A percentile compares a stretch with the other conserved stretches of the same genome.
Conservation (phyloP, 2,113 vertebrate genomes). For the Ictalurus punctatus region DNA sequence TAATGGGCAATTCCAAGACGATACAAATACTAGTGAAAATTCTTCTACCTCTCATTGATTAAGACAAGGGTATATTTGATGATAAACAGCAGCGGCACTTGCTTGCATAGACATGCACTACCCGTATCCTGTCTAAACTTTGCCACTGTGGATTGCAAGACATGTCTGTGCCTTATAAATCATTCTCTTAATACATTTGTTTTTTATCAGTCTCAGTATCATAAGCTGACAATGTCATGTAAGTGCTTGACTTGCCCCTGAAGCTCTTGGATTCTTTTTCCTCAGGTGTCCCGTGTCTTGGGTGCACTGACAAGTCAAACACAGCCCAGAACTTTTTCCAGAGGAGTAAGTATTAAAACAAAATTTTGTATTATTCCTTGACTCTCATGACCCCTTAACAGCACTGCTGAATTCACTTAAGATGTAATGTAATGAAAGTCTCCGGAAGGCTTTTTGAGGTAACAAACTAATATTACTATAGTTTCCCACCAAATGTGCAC, state of each 20-base stretch:
- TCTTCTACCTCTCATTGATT: neutral
- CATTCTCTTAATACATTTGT: neutral
- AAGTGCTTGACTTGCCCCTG: neutral
- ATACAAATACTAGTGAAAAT: neutral
- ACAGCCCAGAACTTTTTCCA: constrained; percentile 79
- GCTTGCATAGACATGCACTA: neutral
- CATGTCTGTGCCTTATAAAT: neutral
- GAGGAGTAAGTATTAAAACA: constrained; percentile 77
- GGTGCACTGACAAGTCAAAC: constrained; percentile 78
- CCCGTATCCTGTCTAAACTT: neutral
- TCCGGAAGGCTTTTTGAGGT: neutral
- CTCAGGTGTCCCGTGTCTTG: constrained; percentile 80
- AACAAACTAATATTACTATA: neutral
- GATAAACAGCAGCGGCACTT: neutral
- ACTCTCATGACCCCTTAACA: neutral
- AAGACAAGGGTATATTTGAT: neutral
- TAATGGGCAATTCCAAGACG: neutral
- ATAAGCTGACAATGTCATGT: neutral
- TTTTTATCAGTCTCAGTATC: neutral
- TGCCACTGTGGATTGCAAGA: neutral
- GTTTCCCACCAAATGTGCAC: neutral
- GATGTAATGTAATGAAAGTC: neutral
- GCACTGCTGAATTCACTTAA: neutral
- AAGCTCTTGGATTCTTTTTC: constrained; percentile 7
- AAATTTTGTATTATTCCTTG: neutral